These are phyloP conservation scores for Acipenser oxyrinchus DNA, from an alignment of 2,797 vertebrate genomes.

Conservation along the genomic window DNA sequence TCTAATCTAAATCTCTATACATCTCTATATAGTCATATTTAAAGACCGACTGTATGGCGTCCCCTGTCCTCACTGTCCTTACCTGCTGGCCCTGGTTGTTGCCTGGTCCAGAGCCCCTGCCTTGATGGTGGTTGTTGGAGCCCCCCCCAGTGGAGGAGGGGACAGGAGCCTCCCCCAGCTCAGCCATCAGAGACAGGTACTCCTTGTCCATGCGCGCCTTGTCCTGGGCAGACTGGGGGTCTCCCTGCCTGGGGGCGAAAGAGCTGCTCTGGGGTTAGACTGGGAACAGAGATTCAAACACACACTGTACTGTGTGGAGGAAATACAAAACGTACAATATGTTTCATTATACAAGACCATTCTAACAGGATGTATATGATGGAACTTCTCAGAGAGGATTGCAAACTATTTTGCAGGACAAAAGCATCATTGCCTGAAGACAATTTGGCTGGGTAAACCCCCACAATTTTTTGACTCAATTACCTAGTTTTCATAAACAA, in stretches of 20 bases:
- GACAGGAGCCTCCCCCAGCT: slow-evolving; percentile 82
- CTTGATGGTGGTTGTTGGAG: slow-evolving; percentile 45
- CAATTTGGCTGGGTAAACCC: too few species aligned
- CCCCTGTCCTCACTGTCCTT: slow-evolving; percentile 27
- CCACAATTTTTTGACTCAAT: too few species aligned
- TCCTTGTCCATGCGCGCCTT: slow-evolving; percentile 95
- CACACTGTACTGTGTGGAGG: too few species aligned
- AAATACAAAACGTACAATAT: too few species aligned
- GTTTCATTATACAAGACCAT: too few species aligned
- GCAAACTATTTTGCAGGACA: too few species aligned
- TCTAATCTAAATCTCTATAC: too few species aligned
- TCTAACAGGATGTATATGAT: too few species aligned
- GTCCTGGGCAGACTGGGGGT: slow-evolving; percentile 88
- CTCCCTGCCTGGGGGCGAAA: slow-evolving; percentile 65
- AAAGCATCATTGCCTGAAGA: too few species aligned
- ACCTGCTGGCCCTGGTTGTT: slow-evolving; percentile 68
- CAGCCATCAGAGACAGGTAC: slow-evolving; percentile 91
- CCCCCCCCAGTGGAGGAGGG: slow-evolving; percentile 71
- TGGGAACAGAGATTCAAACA: background rate
- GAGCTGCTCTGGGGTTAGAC: slow-evolving; percentile 37
- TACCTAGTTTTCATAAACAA: too few species aligned
- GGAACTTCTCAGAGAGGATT: too few species aligned
- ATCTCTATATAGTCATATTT: background rate
- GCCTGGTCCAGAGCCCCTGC: slow-evolving; percentile 56
- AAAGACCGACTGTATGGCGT: background rate